Conservation (phyloP, 2,888 invertebrate species). For the Eumerus sabulonum region DNA sequence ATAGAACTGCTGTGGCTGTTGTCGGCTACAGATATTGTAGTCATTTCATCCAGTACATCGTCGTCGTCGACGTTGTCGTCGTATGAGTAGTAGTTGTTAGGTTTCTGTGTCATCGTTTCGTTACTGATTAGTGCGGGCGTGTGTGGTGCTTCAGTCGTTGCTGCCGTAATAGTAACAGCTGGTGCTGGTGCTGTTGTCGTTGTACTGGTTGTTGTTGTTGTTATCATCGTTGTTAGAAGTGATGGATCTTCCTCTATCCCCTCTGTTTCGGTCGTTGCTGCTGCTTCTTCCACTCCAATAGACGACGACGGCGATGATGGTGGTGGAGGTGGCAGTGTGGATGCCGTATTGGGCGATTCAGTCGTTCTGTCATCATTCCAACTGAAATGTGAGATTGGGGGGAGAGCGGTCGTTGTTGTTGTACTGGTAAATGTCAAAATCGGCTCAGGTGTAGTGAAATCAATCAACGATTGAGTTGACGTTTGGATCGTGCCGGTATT, state of each 20-base stretch:
- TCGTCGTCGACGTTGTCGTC: slow-evolving; percentile 70
- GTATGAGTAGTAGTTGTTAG: slow-evolving; percentile 53
- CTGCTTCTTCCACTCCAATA: slow-evolving; percentile 5
- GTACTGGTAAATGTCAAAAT: slow-evolving; percentile 48
- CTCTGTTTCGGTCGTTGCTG: slow-evolving; percentile 17
- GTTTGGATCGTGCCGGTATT: slow-evolving; percentile 55
- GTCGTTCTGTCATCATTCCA: slow-evolving; percentile 48
- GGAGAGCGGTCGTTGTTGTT: slow-evolving; percentile 52
- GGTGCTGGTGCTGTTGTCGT: slow-evolving; percentile 58
- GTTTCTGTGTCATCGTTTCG: slow-evolving; percentile 70
- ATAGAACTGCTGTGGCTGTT: slow-evolving; percentile 45
- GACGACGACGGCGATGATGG: slow-evolving; percentile 23
- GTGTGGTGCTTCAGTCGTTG: slow-evolving; percentile 61
- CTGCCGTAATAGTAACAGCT: slow-evolving; percentile 54
- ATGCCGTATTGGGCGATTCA: slow-evolving; percentile 32
- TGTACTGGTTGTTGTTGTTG: slow-evolving; percentile 33
- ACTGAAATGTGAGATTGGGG: slow-evolving; percentile 27
- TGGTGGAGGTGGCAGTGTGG: slow-evolving; percentile 39
- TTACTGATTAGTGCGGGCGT: slow-evolving; percentile 59
- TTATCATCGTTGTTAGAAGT: neutral
- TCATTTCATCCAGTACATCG: slow-evolving; percentile 54
- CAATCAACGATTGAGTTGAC: slow-evolving; percentile 42
- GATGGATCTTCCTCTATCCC: no score
- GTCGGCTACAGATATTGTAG: slow-evolving; percentile 69
- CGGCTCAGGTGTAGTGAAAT: slow-evolving; percentile 61